Conservation (phyloP, 2,888 invertebrate genomes). For the Noctua comes region DNA sequence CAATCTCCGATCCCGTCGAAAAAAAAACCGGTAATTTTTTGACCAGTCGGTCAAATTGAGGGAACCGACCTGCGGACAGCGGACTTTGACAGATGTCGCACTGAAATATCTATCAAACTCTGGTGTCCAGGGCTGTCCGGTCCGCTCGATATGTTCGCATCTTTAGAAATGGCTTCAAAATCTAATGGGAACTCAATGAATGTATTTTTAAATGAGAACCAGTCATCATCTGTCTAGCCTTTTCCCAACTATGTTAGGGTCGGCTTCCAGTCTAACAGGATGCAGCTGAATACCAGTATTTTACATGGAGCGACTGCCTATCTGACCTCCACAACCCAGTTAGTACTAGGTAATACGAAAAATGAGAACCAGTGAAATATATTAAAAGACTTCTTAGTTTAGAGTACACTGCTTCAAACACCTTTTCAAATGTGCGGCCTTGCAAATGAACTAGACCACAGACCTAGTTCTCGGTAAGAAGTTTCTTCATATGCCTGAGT, state of each 20-base stretch:
- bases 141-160: too few relatives aligned
- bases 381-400: neutral
- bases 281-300: too few relatives aligned
- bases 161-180: neutral
- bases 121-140: neutral
- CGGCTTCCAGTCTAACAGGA: too few relatives aligned
- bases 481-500: constrained; percentile 7
- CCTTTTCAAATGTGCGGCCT: neutral
- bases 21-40: neutral
- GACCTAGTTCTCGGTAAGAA: constrained; percentile 2
- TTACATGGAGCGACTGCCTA: too few relatives aligned
- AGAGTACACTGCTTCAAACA: neutral
- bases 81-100: neutral
- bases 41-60: neutral
- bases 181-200: neutral
- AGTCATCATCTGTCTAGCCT: too few relatives aligned
- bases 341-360: too few relatives aligned
- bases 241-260: too few relatives aligned
- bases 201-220: neutral
- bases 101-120: neutral
- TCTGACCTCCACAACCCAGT: too few relatives aligned
- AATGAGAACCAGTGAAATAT: neutral
- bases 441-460: constrained; percentile 19
- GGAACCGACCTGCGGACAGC: neutral
- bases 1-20: neutral